phyloP scores from a whole-genome alignment of 2,113 vertebrate species.

The Cebus imitator region DNA sequence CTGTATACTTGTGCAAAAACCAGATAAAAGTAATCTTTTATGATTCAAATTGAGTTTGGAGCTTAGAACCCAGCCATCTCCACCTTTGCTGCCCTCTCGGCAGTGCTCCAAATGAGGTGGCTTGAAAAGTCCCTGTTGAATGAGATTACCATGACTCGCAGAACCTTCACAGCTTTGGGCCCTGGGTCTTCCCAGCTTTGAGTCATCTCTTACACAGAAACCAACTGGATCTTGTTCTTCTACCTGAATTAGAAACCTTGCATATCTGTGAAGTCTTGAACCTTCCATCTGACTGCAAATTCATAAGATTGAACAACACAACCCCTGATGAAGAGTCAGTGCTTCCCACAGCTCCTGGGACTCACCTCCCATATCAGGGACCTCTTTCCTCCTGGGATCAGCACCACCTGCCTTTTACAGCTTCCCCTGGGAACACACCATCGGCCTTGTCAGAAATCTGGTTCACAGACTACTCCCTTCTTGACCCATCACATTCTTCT shows the following conservation, averaged over 20 bases:
- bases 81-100: neutral
- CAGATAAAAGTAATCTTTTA: neutral
- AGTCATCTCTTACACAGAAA: neutral
- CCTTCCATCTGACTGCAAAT: neutral
- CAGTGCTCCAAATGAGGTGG: neutral
- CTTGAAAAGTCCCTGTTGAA: neutral
- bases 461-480: neutral
- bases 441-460: neutral
- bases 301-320: neutral
- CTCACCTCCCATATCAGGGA: neutral
- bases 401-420: neutral
- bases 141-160: accelerated
- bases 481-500: neutral
- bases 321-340: neutral
- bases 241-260: neutral
- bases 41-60: neutral
- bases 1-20: neutral
- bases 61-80: neutral
- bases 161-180: neutral
- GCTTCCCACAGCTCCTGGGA: neutral
- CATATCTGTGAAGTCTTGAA: neutral
- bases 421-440: neutral
- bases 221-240: neutral
- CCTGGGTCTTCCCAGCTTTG: neutral
- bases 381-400: neutral